phyloP scores from a whole-genome alignment of 2,888 invertebrate species.

The Callimorpha dominula region DNA sequence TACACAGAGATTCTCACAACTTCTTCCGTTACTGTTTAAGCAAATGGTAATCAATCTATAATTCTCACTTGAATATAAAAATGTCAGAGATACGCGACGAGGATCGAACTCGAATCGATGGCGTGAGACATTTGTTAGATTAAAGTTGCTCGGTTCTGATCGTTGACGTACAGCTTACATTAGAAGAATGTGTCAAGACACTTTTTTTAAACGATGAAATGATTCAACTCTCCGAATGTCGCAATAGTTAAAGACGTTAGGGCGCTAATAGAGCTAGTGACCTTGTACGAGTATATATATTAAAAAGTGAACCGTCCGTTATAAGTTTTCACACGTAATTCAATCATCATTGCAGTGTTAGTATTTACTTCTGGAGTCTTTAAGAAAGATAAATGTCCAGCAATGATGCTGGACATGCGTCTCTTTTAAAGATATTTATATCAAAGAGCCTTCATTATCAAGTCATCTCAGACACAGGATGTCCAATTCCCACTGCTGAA shows the following conservation, averaged over 20 bases:
- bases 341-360: neutral
- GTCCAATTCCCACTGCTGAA: neutral
- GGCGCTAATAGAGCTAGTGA: conserved; percentile 1
- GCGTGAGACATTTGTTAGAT: too few species aligned
- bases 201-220: conserved; percentile 2
- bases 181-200: neutral
- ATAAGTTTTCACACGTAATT: neutral
- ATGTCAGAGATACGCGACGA: neutral
- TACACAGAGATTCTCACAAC: neutral
- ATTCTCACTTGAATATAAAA: neutral
- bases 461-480: neutral
- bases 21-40: neutral
- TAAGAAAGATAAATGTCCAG: neutral
- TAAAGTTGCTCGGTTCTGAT: too few species aligned
- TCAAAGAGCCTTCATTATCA: neutral
- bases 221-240: conserved; percentile 2
- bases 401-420: neutral
- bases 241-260: conserved; percentile 1
- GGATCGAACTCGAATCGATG: neutral
- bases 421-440: neutral
- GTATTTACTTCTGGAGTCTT: neutral
- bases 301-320: neutral
- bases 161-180: neutral
- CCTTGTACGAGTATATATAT: neutral
- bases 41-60: neutral